phyloP scores from a whole-genome alignment of 2,888 invertebrate species.

The Pollenia amentaria region DNA sequence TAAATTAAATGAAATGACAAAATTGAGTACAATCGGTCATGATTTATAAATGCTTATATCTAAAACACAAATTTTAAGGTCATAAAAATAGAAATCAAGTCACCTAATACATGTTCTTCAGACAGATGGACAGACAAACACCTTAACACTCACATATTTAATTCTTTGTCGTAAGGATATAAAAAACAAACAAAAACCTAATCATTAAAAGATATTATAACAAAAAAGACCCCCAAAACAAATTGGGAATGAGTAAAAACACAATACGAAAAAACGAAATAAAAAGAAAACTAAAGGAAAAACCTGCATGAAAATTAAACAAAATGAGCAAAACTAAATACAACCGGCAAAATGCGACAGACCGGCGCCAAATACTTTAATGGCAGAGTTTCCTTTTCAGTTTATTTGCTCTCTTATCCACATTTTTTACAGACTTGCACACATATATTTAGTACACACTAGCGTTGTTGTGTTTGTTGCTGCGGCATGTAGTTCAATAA shows the following conservation, averaged over 20 bases:
- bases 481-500: slow-evolving; percentile 66
- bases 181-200: slow-evolving; percentile 1
- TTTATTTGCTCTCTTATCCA: slow-evolving; percentile 43
- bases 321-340: slow-evolving; percentile 62
- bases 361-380: slow-evolving; percentile 74
- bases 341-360: slow-evolving; percentile 72
- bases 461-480: slow-evolving; percentile 8
- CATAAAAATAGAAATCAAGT: slow-evolving; percentile 15
- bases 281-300: slow-evolving; percentile 42
- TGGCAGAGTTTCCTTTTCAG: slow-evolving; percentile 68
- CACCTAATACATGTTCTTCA: neutral
- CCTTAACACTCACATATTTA: slow-evolving; percentile 49
- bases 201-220: neutral
- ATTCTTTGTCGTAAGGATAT: slow-evolving; percentile 49
- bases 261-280: slow-evolving; percentile 32
- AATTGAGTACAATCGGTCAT: slow-evolving; percentile 10
- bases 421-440: neutral
- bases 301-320: slow-evolving; percentile 58
- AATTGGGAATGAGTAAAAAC: slow-evolving; percentile 45
- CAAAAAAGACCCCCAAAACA: slow-evolving; percentile 25
- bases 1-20: neutral
- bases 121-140: neutral
- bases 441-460: neutral
- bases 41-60: slow-evolving; percentile 42
- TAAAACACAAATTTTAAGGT: slow-evolving; percentile 21